Percentiles rank a stretch among this genome's conserved stretches.
These are phyloP conservation scores for Eubasilissa regina DNA, from an alignment of 1,140 invertebrate genomes.

Conservation along the genomic window DNA sequence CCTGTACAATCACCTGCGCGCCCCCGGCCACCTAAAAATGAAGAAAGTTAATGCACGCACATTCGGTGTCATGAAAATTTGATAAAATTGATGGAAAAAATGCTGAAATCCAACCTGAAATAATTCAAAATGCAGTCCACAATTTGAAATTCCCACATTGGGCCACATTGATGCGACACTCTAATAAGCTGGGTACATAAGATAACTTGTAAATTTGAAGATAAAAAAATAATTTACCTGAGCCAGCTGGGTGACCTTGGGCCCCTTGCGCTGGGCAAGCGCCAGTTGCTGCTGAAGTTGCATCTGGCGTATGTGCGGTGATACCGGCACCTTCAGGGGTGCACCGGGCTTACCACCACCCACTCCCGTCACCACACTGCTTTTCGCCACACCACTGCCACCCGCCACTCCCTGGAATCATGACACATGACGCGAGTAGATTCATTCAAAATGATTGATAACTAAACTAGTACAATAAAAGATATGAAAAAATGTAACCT, in stretches of 20 bases:
- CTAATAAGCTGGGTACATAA: not conserved
- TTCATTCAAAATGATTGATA: too few relatives aligned
- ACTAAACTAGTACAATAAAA: too few relatives aligned
- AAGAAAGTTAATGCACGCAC: too few relatives aligned
- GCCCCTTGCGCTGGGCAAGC: slow-evolving; percentile 74
- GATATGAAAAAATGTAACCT: slow-evolving; percentile 44
- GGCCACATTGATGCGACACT: too few relatives aligned
- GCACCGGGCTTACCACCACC: slow-evolving; percentile 65
- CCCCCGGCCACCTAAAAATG: slow-evolving; percentile 69
- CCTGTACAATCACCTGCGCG: slow-evolving; percentile 78
- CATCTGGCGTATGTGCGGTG: slow-evolving; percentile 79
- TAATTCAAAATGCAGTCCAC: not conserved
- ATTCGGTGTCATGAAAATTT: too few relatives aligned
- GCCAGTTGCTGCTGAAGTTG: slow-evolving; percentile 80
- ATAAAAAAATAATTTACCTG: too few relatives aligned
- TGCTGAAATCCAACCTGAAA: too few relatives aligned
- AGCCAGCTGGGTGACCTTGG: slow-evolving; percentile 75
- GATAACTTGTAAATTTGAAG: too few relatives aligned
- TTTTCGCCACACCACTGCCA: slow-evolving; percentile 67
- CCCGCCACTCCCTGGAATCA: slow-evolving; percentile 63
- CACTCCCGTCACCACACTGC: slow-evolving; percentile 68
- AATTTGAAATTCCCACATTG: too few relatives aligned
- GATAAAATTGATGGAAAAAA: not conserved
- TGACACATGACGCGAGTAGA: too few relatives aligned
- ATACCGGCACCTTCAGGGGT: slow-evolving; percentile 74